Percentiles rank a stretch among this genome's conserved stretches.
Conservation (phyloP, 2,888 invertebrate species). For the Cephus runcator region DNA sequence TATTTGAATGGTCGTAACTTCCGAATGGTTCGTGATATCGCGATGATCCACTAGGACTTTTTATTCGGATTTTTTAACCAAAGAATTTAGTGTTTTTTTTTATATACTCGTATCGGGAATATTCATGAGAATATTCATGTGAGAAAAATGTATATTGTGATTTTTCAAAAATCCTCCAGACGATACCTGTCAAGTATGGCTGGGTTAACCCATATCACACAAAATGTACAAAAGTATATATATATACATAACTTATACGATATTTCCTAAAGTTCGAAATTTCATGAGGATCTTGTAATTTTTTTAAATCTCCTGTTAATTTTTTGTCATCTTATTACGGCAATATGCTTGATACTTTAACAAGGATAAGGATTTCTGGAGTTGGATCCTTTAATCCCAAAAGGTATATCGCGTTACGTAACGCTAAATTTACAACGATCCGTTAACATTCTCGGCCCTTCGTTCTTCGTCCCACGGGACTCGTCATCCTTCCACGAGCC, state of each 20-base stretch:
- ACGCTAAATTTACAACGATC: not conserved
- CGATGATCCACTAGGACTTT: not conserved
- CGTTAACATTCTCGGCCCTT: slow-evolving; percentile 1
- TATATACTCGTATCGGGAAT: not conserved
- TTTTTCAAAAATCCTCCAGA: not conserved
- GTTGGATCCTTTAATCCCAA: not conserved
- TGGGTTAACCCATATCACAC: no score
- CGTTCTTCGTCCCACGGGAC: not conserved
- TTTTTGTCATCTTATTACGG: not conserved
- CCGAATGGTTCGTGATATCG: not conserved
- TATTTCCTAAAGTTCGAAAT: not conserved
- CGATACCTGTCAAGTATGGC: not conserved
- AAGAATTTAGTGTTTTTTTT: not conserved
- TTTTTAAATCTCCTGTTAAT: not conserved
- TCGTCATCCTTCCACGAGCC: not conserved
- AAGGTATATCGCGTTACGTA: not conserved
- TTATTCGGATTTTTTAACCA: not conserved
- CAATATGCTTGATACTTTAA: not conserved
- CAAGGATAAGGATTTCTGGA: not conserved
- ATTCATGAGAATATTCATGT: no score
- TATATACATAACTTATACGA: no score
- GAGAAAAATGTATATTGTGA: not conserved
- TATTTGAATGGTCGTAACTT: not conserved
- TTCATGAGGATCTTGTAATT: not conserved
- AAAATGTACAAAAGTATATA: no score